phyloP scores from a whole-genome alignment of 2,888 invertebrate species.

The Drosophila leonis region DNA sequence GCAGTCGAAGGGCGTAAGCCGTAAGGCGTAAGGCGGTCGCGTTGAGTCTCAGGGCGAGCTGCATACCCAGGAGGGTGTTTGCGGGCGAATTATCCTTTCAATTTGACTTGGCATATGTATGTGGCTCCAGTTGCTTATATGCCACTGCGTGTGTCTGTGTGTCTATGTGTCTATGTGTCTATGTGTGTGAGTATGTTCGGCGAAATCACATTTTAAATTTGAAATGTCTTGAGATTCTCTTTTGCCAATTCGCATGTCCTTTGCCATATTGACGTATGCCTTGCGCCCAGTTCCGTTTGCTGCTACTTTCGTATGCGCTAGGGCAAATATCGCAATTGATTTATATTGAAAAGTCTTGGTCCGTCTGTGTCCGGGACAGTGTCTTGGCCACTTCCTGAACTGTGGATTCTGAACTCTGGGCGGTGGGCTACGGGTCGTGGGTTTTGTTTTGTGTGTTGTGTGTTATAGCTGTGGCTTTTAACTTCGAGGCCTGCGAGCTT shows the following conservation, averaged over 20 bases:
- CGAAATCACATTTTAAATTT: conserved; percentile 82
- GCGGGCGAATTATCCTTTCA: conserved; percentile 85
- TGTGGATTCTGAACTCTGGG: conserved; percentile 4
- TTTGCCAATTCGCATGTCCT: conserved; percentile 68
- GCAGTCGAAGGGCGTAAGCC: conserved; percentile 40
- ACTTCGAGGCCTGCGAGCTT: conserved; percentile 31
- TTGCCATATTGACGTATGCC: conserved; percentile 76
- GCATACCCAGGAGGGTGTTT: conserved; percentile 83
- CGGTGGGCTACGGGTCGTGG: conserved; percentile 24
- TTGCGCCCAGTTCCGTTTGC: conserved; percentile 63
- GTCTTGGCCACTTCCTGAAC: conserved; percentile 70
- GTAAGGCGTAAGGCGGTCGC: conserved; percentile 14
- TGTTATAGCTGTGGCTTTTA: conserved; percentile 18
- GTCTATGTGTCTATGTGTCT: background rate
- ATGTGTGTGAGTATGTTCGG: conserved; percentile 28
- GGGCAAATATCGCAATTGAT: conserved; percentile 80
- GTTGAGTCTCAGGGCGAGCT: conserved; percentile 44
- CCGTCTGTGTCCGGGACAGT: conserved; percentile 46
- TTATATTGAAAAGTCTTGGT: conserved; percentile 81
- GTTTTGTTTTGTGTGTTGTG: conserved; percentile 8
- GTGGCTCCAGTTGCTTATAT: conserved; percentile 28
- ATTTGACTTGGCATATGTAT: conserved; percentile 85
- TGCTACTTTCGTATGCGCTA: conserved; percentile 63
- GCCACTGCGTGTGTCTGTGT: background rate
- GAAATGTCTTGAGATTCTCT: conserved; percentile 82